Base-by-base conservation (phyloP, 1,140 invertebrate species). In the Cydia pomonella region DNA sequence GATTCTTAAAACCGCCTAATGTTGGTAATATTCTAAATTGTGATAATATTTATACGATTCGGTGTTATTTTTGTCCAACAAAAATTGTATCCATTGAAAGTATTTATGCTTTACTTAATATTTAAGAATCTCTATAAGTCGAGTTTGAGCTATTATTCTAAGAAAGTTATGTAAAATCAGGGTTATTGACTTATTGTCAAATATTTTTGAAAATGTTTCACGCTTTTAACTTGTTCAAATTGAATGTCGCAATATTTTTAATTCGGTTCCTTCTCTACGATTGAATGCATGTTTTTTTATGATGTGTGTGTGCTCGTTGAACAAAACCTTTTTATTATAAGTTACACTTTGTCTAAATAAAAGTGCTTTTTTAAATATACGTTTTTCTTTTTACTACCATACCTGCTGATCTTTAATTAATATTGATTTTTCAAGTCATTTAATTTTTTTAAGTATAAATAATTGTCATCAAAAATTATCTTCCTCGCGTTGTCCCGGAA, bases 51-150 rank as follows among this genome's bases (percentile, higher is more conserved):
- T 59, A 23, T 59, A 59, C 5, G 7, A 59, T 23, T 59, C 7
- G 53, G 16, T 27, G 23, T 64, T 64, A 64, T 64, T 64, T 64
- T 64, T 64, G 63, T 64, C 63, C 23, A n/a, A 64, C 63, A 64
- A 64, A 64, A 64, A 29, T 64, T n/a, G 63, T 64, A 33, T 64
- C 33, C 33, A 64, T 64, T 64, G 50, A 63, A 64, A n/a, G 63
- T 64, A 64, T 64, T 64, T 64, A 64, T 29, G 16, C 63, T 50
- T 50, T 6, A 50, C 21, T 59, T 59, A 23, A 23, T 23, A 59
- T 59, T 59, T 59, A 59, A 59, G 53, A 23, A 23, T 59, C 53
- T 23, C 21, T 59, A 2, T 59, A 23, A 23, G 18, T 23, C 12
- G 33, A 38, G 33, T 44, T 44, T 44, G 41, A 44, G 41, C 13